Percentiles rank a stretch among this genome's conserved stretches.
Conservation (phyloP, 2,113 vertebrate genomes). For the Puffinus mauretanicus region DNA sequence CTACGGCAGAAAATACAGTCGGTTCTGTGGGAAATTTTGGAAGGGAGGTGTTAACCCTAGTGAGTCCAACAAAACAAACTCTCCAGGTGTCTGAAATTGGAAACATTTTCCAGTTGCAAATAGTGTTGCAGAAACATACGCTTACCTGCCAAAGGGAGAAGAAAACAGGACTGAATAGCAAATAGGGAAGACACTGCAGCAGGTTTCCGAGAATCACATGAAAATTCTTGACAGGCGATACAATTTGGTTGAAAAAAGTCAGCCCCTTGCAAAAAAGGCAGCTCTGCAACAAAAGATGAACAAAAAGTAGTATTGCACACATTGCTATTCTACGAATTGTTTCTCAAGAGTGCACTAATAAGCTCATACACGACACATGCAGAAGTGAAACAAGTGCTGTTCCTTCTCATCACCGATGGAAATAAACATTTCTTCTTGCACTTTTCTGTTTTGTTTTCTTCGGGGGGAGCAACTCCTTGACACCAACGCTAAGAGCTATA, state of each 20-base stretch:
- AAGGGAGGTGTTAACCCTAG: neutral
- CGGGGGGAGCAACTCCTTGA: neutral
- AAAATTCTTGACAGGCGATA: neutral
- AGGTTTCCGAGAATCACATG: neutral
- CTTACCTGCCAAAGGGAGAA: slow-evolving; percentile 59
- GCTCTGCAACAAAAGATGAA: slow-evolving; percentile 40
- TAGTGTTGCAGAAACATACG: neutral
- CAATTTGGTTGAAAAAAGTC: neutral
- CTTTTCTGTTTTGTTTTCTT: neutral
- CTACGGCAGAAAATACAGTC: neutral
- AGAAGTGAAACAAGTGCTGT: neutral
- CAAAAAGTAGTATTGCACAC: neutral
- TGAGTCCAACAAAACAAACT: neutral
- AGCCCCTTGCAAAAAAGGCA: slow-evolving; percentile 1
- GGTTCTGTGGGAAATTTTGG: neutral
- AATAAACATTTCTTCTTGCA: neutral
- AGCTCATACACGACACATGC: neutral
- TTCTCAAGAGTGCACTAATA: neutral
- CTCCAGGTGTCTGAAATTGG: neutral
- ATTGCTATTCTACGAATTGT: neutral
- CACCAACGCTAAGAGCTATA: neutral
- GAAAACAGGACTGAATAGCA: neutral
- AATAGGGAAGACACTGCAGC: neutral
- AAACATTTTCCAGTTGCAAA: neutral
- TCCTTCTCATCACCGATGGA: neutral